Base-by-base conservation (phyloP, 1,140 invertebrate species). In the Rhizoglyphus robini region DNA sequence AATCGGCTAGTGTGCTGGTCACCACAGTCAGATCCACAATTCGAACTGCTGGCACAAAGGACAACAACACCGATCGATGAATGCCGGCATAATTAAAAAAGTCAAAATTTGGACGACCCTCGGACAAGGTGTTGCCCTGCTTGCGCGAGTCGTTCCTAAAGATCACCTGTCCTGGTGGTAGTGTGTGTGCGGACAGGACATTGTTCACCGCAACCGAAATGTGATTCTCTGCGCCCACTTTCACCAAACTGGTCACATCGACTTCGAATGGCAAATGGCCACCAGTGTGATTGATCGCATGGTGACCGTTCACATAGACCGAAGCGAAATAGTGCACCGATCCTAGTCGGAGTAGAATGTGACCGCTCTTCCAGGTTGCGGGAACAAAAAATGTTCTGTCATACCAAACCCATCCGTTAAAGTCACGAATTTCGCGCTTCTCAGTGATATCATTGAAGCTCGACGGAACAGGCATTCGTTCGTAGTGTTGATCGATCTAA, bases 141-240 rank as follows among this genome's bases (percentile, higher is more conserved):
- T n/a, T n/a, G 38, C 70, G 69, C 11, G 68, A 67, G 60, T 76
- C 72, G 27, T 64, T 69, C 61, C 75, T 69, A 62, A 73, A 74
- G 8, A 60, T 67, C 29, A 74, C 66, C 20, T 62, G 62, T 20
- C 90, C 90, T 77, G 92, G 90, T 11, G 90, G 90, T 1, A 95
- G 77, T 15, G 88, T 91, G n/a, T 83, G 83, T 36, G 81, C 78
- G 3, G 85, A 81, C 4, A 99, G 78, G 0, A 85, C 93, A 75
- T 98, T 98, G 77, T 98, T 95, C 2, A 96, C 85, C 27, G 90
- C 88, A 0, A 98, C 90, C 0, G 92, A 95, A 11, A 99, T 78
- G 29, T 88, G 86, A 74, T 88, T 88, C 1, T 94, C 69, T n/a
- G 41, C 78, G 74, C 5, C 82, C 73, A 46, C 8, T 8, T n/a